Conservation (phyloP, 2,888 invertebrate genomes). For the Caenorhabditis drosophilae region DNA sequence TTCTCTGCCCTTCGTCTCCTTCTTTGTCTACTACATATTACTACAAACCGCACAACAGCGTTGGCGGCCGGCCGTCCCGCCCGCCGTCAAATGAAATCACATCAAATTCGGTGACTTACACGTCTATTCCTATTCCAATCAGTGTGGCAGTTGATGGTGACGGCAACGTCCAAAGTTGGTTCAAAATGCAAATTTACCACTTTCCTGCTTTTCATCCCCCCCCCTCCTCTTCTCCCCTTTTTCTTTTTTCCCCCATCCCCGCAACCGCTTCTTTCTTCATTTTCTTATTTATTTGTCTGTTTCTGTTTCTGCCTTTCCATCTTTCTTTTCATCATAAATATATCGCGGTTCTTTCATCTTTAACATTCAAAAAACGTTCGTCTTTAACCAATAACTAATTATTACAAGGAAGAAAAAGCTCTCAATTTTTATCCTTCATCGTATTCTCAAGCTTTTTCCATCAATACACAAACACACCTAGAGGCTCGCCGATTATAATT, state of each 20-base stretch:
- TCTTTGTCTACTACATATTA: neutral
- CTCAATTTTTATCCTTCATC: too few species aligned
- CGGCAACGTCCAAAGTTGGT: conserved; percentile 20
- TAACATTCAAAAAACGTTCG: too few species aligned
- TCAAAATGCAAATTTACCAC: conserved; percentile 36
- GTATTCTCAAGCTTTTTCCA: too few species aligned
- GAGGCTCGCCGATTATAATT: too few species aligned
- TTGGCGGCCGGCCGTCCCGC: neutral
- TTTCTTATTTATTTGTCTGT: too few species aligned
- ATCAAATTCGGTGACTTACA: conserved; percentile 6
- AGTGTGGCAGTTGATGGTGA: conserved; percentile 16
- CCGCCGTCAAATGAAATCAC: conserved; percentile 18
- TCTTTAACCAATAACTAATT: too few species aligned
- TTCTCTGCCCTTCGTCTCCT: neutral
- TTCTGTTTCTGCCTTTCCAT: too few species aligned
- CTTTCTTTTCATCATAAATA: too few species aligned
- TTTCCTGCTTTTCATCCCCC: conserved; percentile 4
- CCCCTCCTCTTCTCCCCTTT: neutral
- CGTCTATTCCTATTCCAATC: conserved; percentile 16
- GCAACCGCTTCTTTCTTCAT: too few species aligned
- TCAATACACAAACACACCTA: too few species aligned
- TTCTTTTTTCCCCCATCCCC: too few species aligned
- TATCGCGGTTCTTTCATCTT: neutral
- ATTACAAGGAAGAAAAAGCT: too few species aligned
- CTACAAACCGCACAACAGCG: neutral